Evolutionary conservation across 1,140 invertebrate species (phyloP), one percentile per base, ranked within the genome.

Genomic region (Drosophila ercepeae): DNA sequence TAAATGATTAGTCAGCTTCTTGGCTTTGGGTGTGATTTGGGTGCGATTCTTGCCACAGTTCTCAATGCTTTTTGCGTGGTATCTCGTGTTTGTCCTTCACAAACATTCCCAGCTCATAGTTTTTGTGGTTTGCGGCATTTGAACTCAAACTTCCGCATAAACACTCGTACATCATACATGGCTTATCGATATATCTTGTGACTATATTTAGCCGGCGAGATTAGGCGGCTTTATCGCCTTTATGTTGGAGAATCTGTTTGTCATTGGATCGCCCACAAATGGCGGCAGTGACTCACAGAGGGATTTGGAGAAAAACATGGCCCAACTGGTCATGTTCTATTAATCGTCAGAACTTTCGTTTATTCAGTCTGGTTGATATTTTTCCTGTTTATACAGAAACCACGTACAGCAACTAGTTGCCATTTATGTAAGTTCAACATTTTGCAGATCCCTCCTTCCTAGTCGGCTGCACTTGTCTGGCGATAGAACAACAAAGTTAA

Each of bases 371-470:
- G 6, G 29, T 11, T 32, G 6, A 32, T 32, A 6, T 32, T 32
- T 32, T 32, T 32, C 29, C 29, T 4, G 21, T 21, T 21, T 21
- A 2, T 21, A 11, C 29, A 32, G 29, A n/a, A n/a, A n/a, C n/a
- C n/a, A n/a, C 13, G 29, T 29, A 36, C 3, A 29, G 36, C 29
- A 75, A 68, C 82, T 51, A 75, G 82, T 57, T 86, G 57, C 82
- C 82, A 60, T 82, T 82, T 86, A 88, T 78, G 82, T 78, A 75
- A 82, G 77, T 82, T 88, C 74, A 74, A 82, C 73, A 86, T 73
- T 75, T 86, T 79, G 75, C 81, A 69, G 81, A 86, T 60, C 34
- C 81, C 27, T 57, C 46, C 52, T 49, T 18, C 39, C 39, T 42
- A 14, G 51, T 21, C 49, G 54, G 58, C 42, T 49, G 45, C 57